Base-by-base conservation (phyloP, 2,113 vertebrate genomes). In the Anarhynchus alexandrinus region DNA sequence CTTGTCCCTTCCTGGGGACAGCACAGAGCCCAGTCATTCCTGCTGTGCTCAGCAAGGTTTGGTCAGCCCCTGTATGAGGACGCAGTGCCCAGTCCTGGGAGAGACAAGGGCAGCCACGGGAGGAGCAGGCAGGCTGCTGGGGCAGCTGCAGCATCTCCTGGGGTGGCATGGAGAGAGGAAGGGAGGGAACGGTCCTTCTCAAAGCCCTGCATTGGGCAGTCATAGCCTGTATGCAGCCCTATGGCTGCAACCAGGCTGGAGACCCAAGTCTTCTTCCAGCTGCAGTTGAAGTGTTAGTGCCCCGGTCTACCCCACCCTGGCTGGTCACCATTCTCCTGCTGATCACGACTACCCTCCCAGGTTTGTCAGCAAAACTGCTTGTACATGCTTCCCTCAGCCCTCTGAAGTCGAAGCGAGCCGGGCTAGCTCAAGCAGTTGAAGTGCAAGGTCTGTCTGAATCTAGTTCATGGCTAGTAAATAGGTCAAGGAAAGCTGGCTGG, bases 391-490 rank as follows among this genome's bases (percentile, higher is more conserved):
- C 29, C 43, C 59, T 38, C 2, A 0, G 25, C 26, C 13, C 43
- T 47, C 52, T 30, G 36, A 20, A 79, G 70, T 32, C 2, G 0
- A 82, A 67, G 43, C 1, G 5, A 94, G 74, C 51, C 0, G 0
- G 1, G 5, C n/a, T 34, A 79, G 57, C 79, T 85, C 65, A 58
- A 38, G 79, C 65, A 88, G 61, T 16, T 62, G 79, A 79, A 84
- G 51, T 3, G 9, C 52, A 59, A 84, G 87, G n/a, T 87, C 69
- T 90, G 73, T 49, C 57, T n/a, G 66, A 20, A 58, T 79, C 70
- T 71, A 59, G 52, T 61, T 87, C 88, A 71, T 16, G 43, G 40
- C 66, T 15, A 43, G 43, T 64, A 94, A 94, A 88, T 30, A 92
- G 90, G 94, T 85, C 90, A 93, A 95, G 90, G 66, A 90, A 91